Evolutionary conservation across 2,113 vertebrate genomes (phyloP).

Genomic region (Aplodontia rufa): DNA sequence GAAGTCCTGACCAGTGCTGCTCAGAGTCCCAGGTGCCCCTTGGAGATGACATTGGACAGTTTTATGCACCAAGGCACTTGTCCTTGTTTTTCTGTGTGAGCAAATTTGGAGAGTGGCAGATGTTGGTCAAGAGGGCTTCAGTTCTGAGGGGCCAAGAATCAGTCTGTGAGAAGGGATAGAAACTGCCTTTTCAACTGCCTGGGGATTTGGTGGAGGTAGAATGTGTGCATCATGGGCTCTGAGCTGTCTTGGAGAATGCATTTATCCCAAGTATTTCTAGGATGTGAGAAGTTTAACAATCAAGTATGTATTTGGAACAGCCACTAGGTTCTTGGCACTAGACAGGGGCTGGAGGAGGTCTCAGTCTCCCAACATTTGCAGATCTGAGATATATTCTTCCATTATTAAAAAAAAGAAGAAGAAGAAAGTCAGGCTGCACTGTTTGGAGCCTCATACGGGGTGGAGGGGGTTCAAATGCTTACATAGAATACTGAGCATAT

Average conservation of each 20-base stretch:
- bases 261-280: not conserved
- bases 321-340: not conserved
- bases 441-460: not conserved
- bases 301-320: too few species aligned
- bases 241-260: not conserved
- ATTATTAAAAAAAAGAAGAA: not conserved
- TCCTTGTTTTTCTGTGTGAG: not conserved
- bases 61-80: not conserved
- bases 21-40: not conserved
- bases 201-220: not conserved
- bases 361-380: not conserved
- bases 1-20: not conserved
- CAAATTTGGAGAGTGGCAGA: not conserved
- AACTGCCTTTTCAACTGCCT: not conserved
- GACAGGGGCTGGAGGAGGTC: not conserved
- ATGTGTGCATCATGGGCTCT: fast-evolving
- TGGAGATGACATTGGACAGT: not conserved
- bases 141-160: not conserved
- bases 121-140: not conserved
- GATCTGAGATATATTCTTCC: not conserved
- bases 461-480: not conserved
- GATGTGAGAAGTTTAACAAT: not conserved
- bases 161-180: not conserved
- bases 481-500: not conserved
- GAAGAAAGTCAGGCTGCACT: not conserved